Percentiles rank a stretch among this genome's conserved stretches.
Conservation (phyloP, 2,888 invertebrate genomes). For the Bombylius major region DNA sequence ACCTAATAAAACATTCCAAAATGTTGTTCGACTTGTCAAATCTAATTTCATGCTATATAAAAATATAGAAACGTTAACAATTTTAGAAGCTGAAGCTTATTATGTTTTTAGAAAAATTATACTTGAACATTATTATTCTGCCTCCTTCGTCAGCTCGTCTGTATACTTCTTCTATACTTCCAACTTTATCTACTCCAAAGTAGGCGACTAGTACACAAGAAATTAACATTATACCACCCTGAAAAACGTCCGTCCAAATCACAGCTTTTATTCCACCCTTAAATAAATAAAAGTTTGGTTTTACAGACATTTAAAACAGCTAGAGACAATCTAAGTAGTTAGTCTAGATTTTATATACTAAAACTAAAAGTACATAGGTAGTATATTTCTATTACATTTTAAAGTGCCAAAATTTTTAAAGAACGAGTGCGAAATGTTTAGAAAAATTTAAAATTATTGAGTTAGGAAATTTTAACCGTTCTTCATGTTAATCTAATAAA, state of each 20-base stretch:
- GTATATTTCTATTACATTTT: too few species aligned
- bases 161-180: slow-evolving; percentile 32
- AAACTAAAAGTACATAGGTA: too few species aligned
- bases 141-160: slow-evolving; percentile 29
- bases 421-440: too few species aligned
- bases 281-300: too few species aligned
- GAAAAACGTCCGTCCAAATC: slow-evolving; percentile 42
- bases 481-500: too few species aligned
- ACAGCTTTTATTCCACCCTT: slow-evolving; percentile 42
- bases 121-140: slow-evolving; percentile 33
- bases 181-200: slow-evolving; percentile 32
- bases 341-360: too few species aligned
- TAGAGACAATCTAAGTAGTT: too few species aligned
- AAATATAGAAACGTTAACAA: neutral
- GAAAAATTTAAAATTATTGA: too few species aligned
- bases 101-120: neutral
- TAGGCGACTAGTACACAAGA: slow-evolving; percentile 32
- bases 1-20: slow-evolving; percentile 48
- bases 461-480: too few species aligned
- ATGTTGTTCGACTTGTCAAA: slow-evolving; percentile 47
- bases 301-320: too few species aligned
- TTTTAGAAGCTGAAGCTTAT: too few species aligned
- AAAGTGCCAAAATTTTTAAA: too few species aligned
- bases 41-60: slow-evolving; percentile 43
- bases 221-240: slow-evolving; percentile 34